A percentile compares a stretch with the other conserved stretches of the same genome.
These are phyloP conservation scores for Lytechinus variegatus DNA, from an alignment of 35 echinoderm and acorn worm genomes.

Conservation along the genomic window DNA sequence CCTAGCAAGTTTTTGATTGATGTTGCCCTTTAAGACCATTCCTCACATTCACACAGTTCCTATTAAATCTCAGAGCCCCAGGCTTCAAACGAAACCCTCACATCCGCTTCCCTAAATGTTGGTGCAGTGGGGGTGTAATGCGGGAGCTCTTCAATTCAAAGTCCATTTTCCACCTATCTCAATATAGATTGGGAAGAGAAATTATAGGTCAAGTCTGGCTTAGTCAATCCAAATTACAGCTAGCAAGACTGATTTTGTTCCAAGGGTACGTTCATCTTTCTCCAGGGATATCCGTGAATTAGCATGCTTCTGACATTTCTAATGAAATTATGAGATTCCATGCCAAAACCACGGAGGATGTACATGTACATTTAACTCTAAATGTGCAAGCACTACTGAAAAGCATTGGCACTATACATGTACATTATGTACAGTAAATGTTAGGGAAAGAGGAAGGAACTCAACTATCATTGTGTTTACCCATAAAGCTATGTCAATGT, in stretches of 20 bases:
- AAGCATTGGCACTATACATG: background rate
- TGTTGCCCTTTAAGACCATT: background rate
- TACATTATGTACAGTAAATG: background rate
- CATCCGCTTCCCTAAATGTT: slow-evolving; percentile 1
- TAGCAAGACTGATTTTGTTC: background rate
- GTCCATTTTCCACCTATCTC: background rate
- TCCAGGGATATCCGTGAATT: background rate
- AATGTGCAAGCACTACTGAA: background rate
- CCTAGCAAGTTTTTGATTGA: background rate
- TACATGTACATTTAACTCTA: background rate
- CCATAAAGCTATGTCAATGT: no score
- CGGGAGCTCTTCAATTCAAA: background rate
- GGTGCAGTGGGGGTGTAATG: background rate
- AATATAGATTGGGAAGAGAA: background rate
- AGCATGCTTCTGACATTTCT: background rate
- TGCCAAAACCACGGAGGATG: background rate
- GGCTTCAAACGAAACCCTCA: background rate
- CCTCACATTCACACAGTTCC: background rate
- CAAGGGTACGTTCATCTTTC: no score
- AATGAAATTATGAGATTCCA: background rate
- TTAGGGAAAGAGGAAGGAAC: background rate
- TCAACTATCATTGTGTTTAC: no score
- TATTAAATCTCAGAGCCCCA: background rate
- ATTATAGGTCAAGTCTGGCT: background rate
- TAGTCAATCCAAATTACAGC: background rate